Percentiles rank a stretch among this genome's conserved stretches.
These are phyloP conservation scores for Hypomesus transpacificus DNA, from an alignment of 2,113 vertebrate genomes.

Conservation along the genomic window DNA sequence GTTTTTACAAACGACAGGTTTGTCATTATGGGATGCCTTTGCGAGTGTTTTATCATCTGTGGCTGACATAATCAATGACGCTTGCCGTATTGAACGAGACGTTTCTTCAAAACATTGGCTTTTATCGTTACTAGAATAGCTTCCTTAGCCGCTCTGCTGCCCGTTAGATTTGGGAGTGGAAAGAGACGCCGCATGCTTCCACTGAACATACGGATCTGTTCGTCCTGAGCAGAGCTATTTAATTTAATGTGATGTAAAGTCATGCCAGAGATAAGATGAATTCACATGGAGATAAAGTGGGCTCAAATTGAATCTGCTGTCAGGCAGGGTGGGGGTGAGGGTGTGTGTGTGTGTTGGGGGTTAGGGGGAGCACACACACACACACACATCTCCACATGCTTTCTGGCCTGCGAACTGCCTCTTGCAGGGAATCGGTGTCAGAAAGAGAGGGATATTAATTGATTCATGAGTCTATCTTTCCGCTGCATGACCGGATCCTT, in stretches of 20 bases:
- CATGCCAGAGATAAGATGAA: conserved; percentile 52
- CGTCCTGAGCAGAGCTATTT: conserved; percentile 36
- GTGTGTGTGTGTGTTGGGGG: too few species aligned
- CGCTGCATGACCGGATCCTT: conserved; percentile 16
- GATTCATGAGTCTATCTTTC: conserved; percentile 30
- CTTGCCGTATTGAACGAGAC: conserved; percentile 17
- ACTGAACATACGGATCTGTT: conserved; percentile 8
- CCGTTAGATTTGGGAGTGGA: conserved; percentile 35
- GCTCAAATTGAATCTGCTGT: conserved; percentile 54
- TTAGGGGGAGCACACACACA: not conserved
- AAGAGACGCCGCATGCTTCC: conserved; percentile 35
- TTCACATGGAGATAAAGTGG: conserved; percentile 42
- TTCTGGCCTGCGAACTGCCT: not conserved
- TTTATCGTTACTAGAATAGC: conserved; percentile 15
- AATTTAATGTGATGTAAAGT: conserved; percentile 52
- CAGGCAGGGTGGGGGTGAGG: conserved; percentile 12
- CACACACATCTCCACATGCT: conserved; percentile 23
- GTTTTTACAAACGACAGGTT: conserved; percentile 29
- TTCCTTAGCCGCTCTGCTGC: conserved; percentile 3
- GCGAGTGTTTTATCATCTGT: conserved; percentile 24
- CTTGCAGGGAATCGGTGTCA: conserved; percentile 27
- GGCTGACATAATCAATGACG: conserved; percentile 48
- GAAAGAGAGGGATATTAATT: conserved; percentile 45
- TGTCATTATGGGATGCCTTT: conserved; percentile 40
- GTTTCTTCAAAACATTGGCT: conserved; percentile 17